Evolutionary conservation across 1,140 invertebrate genomes (phyloP).

Genomic region (Stegodyphus mimosarum): DNA sequence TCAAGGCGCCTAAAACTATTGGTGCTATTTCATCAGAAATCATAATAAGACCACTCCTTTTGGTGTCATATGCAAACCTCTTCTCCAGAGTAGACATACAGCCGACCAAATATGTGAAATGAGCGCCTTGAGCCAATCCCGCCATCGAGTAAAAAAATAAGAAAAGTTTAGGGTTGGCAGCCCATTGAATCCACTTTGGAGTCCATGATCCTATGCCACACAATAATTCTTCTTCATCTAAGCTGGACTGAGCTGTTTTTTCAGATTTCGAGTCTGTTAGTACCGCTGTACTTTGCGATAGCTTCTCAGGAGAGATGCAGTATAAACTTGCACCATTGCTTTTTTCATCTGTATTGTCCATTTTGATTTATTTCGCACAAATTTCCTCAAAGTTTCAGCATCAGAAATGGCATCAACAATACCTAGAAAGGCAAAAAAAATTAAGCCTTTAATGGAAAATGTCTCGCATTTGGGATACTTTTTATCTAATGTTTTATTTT

Average conservation of each 20-base stretch:
- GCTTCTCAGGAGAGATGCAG: constrained; percentile 24
- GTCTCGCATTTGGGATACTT: too few relatives aligned
- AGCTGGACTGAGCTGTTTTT: background rate
- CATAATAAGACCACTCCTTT: constrained; percentile 74
- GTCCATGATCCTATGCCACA: constrained; percentile 52
- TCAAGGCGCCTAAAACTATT: constrained; percentile 64
- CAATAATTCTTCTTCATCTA: constrained; percentile 19
- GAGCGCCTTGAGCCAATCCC: constrained; percentile 79
- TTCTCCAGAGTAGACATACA: constrained; percentile 85
- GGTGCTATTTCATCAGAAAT: constrained; percentile 63
- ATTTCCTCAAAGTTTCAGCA: too few relatives aligned
- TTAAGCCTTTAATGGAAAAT: too few relatives aligned
- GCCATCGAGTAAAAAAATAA: constrained; percentile 79
- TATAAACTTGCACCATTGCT: constrained; percentile 28
- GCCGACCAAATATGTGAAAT: constrained; percentile 81
- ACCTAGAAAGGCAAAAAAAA: too few relatives aligned
- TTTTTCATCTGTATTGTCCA: background rate
- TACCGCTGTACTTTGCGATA: constrained; percentile 35
- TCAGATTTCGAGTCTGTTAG: constrained; percentile 18
- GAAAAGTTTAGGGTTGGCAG: constrained; percentile 81
- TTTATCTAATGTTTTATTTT: too few relatives aligned
- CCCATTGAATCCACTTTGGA: constrained; percentile 73
- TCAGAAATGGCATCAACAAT: too few relatives aligned
- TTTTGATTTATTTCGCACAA: too few relatives aligned
- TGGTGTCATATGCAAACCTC: constrained; percentile 81